Conservation (phyloP, 1,140 invertebrate species). For the Temnothorax longispinosus region DNA sequence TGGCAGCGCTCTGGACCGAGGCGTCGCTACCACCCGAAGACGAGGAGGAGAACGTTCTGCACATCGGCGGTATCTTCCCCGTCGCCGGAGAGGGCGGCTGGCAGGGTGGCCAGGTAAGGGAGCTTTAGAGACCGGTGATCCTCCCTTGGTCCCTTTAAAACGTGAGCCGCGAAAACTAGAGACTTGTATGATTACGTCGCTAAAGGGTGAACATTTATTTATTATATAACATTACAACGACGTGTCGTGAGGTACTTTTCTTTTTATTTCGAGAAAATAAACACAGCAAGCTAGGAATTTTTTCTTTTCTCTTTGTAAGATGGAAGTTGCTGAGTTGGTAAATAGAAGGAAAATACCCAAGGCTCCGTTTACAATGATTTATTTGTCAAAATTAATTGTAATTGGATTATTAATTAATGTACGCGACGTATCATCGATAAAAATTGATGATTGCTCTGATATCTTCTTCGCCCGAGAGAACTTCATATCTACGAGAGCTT, state of each 20-base stretch:
- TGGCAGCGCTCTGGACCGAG: constrained; percentile 66
- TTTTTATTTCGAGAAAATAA: no score
- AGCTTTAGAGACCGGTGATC: no score
- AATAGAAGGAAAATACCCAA: background rate
- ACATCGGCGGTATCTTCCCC: constrained; percentile 99
- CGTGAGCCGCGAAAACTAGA: background rate
- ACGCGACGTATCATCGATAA: background rate
- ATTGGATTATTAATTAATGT: background rate
- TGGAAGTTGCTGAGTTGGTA: background rate
- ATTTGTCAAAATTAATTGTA: background rate
- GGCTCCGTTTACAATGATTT: background rate
- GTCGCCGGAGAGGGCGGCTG: constrained; percentile 97
- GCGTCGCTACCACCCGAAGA: constrained; percentile 75
- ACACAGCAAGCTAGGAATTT: no score
- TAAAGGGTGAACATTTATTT: background rate
- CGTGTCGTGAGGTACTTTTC: background rate
- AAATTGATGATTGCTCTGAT: background rate
- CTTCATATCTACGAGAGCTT: background rate
- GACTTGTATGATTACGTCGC: no score
- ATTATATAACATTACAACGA: background rate
- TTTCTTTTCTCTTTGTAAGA: no score
- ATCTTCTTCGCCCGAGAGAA: background rate
- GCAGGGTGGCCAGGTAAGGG: constrained; percentile 93
- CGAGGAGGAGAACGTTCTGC: constrained; percentile 90
- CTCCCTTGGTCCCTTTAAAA: background rate